Base-by-base conservation (phyloP, 2,113 vertebrate species). In the Camarhynchus parvulus region DNA sequence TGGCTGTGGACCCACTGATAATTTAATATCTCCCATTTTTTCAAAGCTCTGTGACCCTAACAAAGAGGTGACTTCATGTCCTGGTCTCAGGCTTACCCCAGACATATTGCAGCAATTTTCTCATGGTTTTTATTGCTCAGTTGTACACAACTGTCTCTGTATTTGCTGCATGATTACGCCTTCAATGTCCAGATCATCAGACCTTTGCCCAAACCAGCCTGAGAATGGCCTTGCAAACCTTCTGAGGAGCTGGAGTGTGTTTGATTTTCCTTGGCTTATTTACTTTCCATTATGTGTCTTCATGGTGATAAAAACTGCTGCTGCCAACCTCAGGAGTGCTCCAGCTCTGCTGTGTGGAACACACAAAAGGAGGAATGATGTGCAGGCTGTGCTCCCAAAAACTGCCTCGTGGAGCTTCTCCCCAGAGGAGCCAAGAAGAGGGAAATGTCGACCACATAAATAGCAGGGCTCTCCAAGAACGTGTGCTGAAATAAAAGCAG, bases 191-290 rank as follows among this genome's bases (percentile, higher is more conserved):
- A 61, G 70, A 68, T 46, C 41, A 27, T 68, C 82, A 90, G 94
- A 95, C 92, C 89, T 94, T 96, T 90, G 82, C 49, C 62, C 91
- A 87, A 15, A 53, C 22, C 53, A 55, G 44, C 55, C 83, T 88
- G 56, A 21, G 68, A 63, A 53, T 64, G 78, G 81, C 84, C 89
- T 83, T 85, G 85, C 67, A 89, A 79, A 80, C 44, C 46, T 52
- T 46, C n/a, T 27, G 53, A 79, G 53, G 62, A 94, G 28, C 56
- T 80, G 63, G 11, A 49, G 30, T 66, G 73, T 95, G 58, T 85
- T 94, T 89, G 90, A n/a, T 85, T 95, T 88, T 78, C 72, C 68
- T 86, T 83, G 79, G 37, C 46, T 86, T 94, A 76, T 92, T 96
- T 96, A 81, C 81, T 94, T 91, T 90, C 73, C n/a, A 23, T 94